Conservation (phyloP, 2,888 invertebrate genomes). For the Tetragonisca angustula region DNA sequence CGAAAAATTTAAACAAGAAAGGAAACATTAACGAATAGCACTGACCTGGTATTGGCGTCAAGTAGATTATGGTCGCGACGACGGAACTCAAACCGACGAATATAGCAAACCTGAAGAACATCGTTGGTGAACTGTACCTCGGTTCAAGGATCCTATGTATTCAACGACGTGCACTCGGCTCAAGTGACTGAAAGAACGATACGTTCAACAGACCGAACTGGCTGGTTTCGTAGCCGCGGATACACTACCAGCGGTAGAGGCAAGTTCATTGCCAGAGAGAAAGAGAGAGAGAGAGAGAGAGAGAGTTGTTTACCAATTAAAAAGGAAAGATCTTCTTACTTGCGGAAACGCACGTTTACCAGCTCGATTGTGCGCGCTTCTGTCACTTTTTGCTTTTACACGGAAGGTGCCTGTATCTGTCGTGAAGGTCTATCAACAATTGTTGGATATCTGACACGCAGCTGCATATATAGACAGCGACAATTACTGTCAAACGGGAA, state of each 20-base stretch:
- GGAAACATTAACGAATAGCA: neutral
- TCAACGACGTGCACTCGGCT: neutral
- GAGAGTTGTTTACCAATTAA: conserved; percentile 78
- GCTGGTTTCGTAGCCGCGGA: conserved; percentile 78
- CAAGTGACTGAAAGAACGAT: conserved; percentile 17
- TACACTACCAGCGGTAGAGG: conserved; percentile 76
- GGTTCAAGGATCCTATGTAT: neutral
- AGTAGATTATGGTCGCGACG: conserved; percentile 89
- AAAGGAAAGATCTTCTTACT: conserved; percentile 67
- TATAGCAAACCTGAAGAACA: conserved; percentile 88
- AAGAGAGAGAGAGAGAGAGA: conserved; percentile 52
- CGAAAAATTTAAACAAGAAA: neutral
- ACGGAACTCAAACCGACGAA: conserved; percentile 88
- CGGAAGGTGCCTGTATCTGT: no score
- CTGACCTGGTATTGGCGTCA: conserved; percentile 90
- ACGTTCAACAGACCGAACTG: conserved; percentile 64
- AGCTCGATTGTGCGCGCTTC: neutral
- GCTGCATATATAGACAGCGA: neutral
- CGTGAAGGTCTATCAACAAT: neutral
- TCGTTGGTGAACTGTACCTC: conserved; percentile 42
- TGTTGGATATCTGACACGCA: neutral
- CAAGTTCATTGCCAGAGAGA: conserved; percentile 81
- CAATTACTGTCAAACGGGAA: neutral
- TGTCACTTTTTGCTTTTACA: neutral
- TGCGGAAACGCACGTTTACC: conserved; percentile 42